Evolutionary conservation across 2,797 vertebrate species (phyloP).

Genomic region (Luscinia megarhynchos): DNA sequence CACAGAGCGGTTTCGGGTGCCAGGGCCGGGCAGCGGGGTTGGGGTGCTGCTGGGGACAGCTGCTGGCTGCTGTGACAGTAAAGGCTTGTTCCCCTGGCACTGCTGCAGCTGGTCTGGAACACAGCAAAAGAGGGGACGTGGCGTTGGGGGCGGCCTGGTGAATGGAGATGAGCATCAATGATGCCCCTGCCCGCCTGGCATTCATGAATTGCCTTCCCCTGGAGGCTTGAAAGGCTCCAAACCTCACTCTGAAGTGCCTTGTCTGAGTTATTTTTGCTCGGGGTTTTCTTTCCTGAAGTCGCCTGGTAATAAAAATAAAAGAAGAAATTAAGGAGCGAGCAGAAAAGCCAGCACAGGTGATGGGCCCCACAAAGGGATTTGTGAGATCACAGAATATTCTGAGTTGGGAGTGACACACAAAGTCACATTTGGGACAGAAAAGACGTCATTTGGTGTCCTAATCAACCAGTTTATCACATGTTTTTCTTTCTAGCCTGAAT

Average conservation of each 20-base stretch:
- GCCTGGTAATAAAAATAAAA: background rate
- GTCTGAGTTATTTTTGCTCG: background rate
- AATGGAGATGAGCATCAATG: conserved; percentile 42
- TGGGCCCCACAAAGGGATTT: background rate
- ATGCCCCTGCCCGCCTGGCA: conserved; percentile 21
- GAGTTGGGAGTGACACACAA: background rate
- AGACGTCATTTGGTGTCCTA: background rate
- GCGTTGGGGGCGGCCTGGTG: background rate
- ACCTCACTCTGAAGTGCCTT: background rate
- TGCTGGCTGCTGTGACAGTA: conserved; percentile 65
- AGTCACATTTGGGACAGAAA: background rate
- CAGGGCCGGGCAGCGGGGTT: conserved; percentile 71
- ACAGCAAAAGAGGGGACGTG: conserved; percentile 59
- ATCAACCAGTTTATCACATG: background rate
- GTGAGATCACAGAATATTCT: background rate
- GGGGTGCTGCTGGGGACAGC: conserved; percentile 67
- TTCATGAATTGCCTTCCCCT: conserved; percentile 15
- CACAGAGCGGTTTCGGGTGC: conserved; percentile 69
- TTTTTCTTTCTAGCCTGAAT: background rate
- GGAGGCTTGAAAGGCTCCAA: background rate
- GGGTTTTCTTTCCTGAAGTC: background rate
- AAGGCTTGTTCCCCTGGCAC: conserved; percentile 64
- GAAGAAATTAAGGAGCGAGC: background rate
- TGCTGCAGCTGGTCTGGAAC: conserved; percentile 74
- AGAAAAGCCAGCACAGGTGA: background rate